Evolutionary conservation across 2,888 invertebrate species (phyloP), one percentile per base, ranked within the genome.

Genomic region (Epistrophe grossulariae): DNA sequence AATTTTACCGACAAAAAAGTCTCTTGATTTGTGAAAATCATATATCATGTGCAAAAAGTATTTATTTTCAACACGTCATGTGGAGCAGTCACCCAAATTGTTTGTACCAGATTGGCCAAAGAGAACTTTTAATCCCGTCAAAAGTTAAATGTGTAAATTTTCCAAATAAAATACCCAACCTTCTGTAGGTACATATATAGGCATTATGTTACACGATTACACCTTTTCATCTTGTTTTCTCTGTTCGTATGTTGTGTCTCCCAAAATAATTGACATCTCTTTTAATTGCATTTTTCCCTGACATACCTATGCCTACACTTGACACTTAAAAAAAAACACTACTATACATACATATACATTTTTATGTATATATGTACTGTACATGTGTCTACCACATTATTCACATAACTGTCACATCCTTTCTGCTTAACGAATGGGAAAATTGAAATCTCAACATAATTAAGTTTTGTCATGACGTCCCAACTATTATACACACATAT

Each of bases 401-500:
- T 50, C 84, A 66, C 57, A 52, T 81, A 78, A 40, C 62, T 78
- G 79, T 83, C 87, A 31, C 60, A 79, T 87, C 79, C 71, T 83
- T 79, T 79, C 43, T 76, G 79, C 62, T 76, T 62, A 83, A 79
- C 79, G 60, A 83, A 87, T 50, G 66, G 72, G 82, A 82, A 87
- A 87, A 87, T 76, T 83, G 71, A 83, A 79, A 79, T 87, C 87
- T 82, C 82, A 50, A 72, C 83, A 83, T 87, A 87, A 87, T 87
- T 87, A 83, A 83, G 87, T 87, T 87, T 83, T 83, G 81, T 81
- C 48, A 68, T 68, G 50, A 7, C 19, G 45, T 68, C 38, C 31
- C 35, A 31, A 31, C 66, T 68, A 43, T 59, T 17, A n/a, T 48
- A 38, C 13, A 19, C 35, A 55, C 48, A 17, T 15, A 13, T 40